Evolutionary conservation across 2,113 vertebrate genomes (phyloP).

Genomic region (Aegotheles bennettii): DNA sequence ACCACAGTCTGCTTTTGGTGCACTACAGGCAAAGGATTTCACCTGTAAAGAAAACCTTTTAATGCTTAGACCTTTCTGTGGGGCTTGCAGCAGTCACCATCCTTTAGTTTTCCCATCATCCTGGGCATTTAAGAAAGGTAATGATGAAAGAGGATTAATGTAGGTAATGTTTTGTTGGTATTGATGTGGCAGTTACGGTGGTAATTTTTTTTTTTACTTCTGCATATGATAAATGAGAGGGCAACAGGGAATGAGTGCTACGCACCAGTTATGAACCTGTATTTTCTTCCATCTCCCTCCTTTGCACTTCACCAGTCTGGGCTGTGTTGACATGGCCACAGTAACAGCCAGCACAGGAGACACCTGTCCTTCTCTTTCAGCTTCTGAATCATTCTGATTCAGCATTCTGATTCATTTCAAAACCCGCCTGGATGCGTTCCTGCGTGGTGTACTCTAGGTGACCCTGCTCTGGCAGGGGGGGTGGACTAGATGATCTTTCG

Average conservation of each 20-base stretch:
- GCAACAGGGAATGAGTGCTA: not conserved
- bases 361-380: not conserved
- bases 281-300: not conserved
- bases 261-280: not conserved
- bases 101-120: not conserved
- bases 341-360: not conserved
- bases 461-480: too few relatives aligned
- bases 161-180: not conserved
- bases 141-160: not conserved
- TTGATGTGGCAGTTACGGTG: not conserved
- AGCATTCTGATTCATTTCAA: too few relatives aligned
- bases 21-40: not conserved
- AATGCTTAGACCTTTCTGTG: not conserved
- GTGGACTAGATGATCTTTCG: too few relatives aligned
- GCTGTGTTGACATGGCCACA: not conserved
- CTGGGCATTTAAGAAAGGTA: not conserved
- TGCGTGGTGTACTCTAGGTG: too few relatives aligned
- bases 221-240: not conserved
- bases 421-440: too few relatives aligned
- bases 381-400: too few relatives aligned
- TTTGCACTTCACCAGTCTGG: not conserved
- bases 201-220: not conserved
- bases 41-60: not conserved
- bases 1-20: not conserved
- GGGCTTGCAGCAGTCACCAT: not conserved